A percentile compares a stretch with the other conserved stretches of the same genome.
These are phyloP conservation scores for Lepus oiostolus DNA, from an alignment of 2,797 vertebrate species.

Conservation along the genomic window DNA sequence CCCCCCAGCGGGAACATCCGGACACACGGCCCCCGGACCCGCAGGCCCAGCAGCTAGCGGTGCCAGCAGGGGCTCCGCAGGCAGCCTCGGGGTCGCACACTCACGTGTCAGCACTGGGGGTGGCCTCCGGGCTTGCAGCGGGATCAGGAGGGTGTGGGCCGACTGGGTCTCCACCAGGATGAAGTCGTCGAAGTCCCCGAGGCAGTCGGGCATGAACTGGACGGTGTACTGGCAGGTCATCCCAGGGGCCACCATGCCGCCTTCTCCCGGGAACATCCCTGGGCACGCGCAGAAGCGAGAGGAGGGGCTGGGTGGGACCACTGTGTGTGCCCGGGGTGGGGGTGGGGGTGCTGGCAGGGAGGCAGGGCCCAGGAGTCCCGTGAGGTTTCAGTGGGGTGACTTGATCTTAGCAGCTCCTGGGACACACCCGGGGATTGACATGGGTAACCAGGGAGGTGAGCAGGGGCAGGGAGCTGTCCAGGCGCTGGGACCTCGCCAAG, in stretches of 20 bases:
- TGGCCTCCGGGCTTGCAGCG: conserved; percentile 91
- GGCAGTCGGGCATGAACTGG: conserved; percentile 93
- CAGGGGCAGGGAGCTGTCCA: not conserved
- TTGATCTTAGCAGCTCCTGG: too few relatives aligned
- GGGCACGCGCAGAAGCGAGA: not conserved
- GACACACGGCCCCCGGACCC: not conserved
- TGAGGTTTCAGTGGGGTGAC: too few relatives aligned
- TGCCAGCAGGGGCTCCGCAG: not conserved
- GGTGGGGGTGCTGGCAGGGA: too few relatives aligned
- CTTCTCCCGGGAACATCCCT: conserved; percentile 96
- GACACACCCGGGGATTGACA: too few relatives aligned
- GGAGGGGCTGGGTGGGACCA: too few relatives aligned
- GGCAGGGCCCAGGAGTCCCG: too few relatives aligned
- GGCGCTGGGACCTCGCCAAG: accelerated
- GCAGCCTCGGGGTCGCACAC: conserved; percentile 65
- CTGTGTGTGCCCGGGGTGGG: too few relatives aligned
- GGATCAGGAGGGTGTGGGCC: conserved; percentile 91
- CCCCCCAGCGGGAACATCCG: not conserved
- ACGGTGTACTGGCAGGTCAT: conserved; percentile 95
- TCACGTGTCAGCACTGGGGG: conserved; percentile 94
- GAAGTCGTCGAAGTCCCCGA: conserved; percentile 93
- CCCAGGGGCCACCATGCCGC: conserved; percentile 95
- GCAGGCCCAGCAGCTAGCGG: not conserved
- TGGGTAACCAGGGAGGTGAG: too few relatives aligned
- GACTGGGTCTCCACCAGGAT: conserved; percentile 93